Percentiles rank a stretch among this genome's conserved stretches.
Evolutionary conservation across 2,113 vertebrate genomes (phyloP).

Genomic region (Passerina amoena): DNA sequence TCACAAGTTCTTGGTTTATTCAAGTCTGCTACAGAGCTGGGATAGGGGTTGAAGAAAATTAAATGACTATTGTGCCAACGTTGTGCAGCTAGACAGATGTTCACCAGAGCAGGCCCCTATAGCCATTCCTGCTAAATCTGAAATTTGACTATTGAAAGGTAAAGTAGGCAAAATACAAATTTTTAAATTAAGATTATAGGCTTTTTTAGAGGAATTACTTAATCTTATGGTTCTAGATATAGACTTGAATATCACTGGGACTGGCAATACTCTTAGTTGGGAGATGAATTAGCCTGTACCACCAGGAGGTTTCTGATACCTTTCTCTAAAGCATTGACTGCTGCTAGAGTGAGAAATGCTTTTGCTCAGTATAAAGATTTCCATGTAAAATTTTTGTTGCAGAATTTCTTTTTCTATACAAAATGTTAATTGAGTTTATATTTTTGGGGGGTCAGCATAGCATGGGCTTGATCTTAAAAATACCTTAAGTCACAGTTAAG

Average conservation of each 20-base stretch:
- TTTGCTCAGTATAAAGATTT: neutral
- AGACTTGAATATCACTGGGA: neutral
- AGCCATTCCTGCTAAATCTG: neutral
- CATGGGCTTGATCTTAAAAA: neutral
- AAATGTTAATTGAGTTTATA: neutral
- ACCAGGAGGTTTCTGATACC: neutral
- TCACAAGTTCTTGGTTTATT: neutral
- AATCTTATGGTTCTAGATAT: neutral
- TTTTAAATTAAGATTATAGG: neutral
- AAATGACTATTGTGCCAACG: neutral
- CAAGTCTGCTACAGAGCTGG: neutral
- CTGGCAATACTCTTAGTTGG: neutral
- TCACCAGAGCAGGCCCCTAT: neutral
- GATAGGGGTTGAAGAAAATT: neutral
- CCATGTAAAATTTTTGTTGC: neutral
- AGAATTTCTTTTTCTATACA: neutral
- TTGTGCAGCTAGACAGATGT: neutral
- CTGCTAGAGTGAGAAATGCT: neutral
- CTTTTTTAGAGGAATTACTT: neutral
- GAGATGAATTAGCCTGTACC: neutral
- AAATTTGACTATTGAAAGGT: neutral
- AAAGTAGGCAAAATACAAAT: neutral
- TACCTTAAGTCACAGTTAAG: neutral
- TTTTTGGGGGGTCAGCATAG: neutral
- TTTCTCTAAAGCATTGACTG: neutral